A percentile compares a stretch with the other conserved stretches of the same genome.
These are phyloP conservation scores for Eupithecia tripunctaria DNA, from an alignment of 2,888 invertebrate genomes.

Conservation along the genomic window DNA sequence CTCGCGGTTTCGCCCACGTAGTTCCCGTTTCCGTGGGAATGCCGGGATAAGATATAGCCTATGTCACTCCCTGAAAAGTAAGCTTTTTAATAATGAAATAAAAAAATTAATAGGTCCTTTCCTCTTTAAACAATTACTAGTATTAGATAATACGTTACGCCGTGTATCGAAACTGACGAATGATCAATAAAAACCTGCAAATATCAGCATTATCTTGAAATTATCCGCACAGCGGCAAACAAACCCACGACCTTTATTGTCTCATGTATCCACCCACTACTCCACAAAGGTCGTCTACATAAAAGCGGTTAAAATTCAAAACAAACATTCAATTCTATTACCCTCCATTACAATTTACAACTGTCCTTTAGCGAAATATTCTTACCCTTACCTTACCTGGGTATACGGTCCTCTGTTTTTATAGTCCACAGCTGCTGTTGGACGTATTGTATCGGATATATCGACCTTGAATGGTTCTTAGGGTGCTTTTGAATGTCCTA, in stretches of 20 bases:
- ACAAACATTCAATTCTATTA: not conserved
- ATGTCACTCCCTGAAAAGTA: no score
- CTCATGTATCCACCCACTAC: not conserved
- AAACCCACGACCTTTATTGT: slow-evolving; percentile 2
- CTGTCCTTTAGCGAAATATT: not conserved
- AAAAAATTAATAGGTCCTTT: no score
- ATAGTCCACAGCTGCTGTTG: not conserved
- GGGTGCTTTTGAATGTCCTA: not conserved
- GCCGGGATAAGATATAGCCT: no score
- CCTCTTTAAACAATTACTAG: no score
- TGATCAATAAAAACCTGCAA: no score
- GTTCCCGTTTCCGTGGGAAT: no score
- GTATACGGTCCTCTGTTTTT: not conserved
- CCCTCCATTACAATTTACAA: not conserved
- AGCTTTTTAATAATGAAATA: no score
- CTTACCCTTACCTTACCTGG: no score
- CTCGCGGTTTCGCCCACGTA: no score
- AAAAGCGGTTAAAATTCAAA: not conserved
- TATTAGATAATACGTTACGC: no score
- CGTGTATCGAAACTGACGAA: no score
- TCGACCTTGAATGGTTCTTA: not conserved
- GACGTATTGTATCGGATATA: not conserved
- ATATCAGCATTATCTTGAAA: no score
- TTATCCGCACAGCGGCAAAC: not conserved
- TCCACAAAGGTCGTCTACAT: not conserved